These are phyloP conservation scores for Gymnopithys bicolor DNA, from an alignment of 2,797 vertebrate genomes.

Conservation along the genomic window DNA sequence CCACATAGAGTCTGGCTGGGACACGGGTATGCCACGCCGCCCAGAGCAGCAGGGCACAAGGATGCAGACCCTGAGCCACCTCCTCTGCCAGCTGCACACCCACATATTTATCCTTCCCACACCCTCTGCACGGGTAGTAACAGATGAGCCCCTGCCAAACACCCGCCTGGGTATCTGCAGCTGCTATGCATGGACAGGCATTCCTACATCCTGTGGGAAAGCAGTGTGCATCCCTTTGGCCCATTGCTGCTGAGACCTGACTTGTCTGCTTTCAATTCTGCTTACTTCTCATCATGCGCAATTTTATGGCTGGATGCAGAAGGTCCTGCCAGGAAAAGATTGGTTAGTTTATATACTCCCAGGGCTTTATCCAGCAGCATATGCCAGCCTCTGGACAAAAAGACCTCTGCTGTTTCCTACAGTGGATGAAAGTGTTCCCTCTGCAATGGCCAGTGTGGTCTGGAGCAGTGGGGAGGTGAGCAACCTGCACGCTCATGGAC, in stretches of 20 bases:
- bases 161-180: background rate
- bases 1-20: fast-evolving
- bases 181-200: fast-evolving
- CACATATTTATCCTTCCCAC: background rate
- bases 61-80: background rate
- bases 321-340: background rate
- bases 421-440: background rate
- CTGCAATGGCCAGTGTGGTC: fast-evolving
- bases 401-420: background rate
- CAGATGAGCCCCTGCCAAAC: background rate
- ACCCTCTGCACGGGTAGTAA: fast-evolving
- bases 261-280: fast-evolving
- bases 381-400: background rate
- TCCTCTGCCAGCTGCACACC: background rate
- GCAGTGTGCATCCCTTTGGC: background rate
- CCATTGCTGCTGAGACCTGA: background rate
- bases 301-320: background rate
- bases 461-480: background rate
- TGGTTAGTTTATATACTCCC: background rate
- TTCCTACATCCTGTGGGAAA: background rate
- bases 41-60: fast-evolving
- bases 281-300: background rate
- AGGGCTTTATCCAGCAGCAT: background rate
- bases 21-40: fast-evolving
- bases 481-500: background rate